These are phyloP conservation scores for Tenebrio molitor DNA, from an alignment of 1,140 invertebrate species.

Conservation along the genomic window DNA sequence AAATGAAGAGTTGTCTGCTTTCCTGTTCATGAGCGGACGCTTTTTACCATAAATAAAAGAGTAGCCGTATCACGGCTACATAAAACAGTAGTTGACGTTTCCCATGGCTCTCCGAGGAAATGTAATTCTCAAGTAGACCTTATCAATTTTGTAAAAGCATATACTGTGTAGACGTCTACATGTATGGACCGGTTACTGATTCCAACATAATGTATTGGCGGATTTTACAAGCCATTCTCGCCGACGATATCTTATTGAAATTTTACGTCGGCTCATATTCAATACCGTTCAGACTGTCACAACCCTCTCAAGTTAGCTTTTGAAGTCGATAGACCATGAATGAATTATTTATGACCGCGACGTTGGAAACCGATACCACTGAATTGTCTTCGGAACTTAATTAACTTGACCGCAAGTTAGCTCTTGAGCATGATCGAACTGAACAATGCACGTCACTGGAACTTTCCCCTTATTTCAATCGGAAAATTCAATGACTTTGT, in stretches of 20 bases:
- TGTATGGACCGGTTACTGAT: conserved; percentile 10
- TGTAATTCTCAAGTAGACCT: conserved; percentile 34
- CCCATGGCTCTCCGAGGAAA: conserved; percentile 26
- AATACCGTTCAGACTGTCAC: conserved; percentile 18
- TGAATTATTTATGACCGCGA: conserved; percentile 26
- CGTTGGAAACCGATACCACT: conserved; percentile 19
- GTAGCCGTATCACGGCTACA: conserved; percentile 26
- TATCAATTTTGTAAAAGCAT: conserved; percentile 37
- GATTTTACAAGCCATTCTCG: conserved; percentile 21
- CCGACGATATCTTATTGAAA: conserved; percentile 20
- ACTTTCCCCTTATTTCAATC: not conserved
- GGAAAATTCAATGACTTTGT: no score
- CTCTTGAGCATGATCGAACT: not conserved
- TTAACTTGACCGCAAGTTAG: conserved; percentile 26
- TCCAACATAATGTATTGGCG: conserved; percentile 16
- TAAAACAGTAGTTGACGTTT: conserved; percentile 38
- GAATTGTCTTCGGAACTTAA: conserved; percentile 23
- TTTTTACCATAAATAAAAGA: conserved; percentile 23
- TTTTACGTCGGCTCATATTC: conserved; percentile 23
- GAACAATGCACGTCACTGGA: conserved; percentile 8
- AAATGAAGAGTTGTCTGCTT: no score
- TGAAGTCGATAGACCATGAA: conserved; percentile 5
- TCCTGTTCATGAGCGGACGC: not conserved
- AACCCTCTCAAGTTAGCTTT: not conserved
- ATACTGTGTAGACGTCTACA: conserved; percentile 2